phyloP scores from a whole-genome alignment of 1,140 invertebrate genomes.

The Diorhabda carinulata region DNA sequence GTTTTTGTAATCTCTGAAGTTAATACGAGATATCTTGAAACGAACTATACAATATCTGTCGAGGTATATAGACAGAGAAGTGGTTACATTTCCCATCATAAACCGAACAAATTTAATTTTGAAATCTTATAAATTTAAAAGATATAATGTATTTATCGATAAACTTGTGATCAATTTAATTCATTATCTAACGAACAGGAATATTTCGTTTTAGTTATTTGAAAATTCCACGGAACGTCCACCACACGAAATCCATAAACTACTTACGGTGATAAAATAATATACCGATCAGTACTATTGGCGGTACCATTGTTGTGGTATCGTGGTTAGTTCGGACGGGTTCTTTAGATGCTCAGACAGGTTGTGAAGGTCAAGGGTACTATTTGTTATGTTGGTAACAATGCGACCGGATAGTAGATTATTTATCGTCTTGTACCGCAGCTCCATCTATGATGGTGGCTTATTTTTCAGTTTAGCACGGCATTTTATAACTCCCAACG shows the following conservation, averaged over 20 bases:
- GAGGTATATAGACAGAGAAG: too few relatives aligned
- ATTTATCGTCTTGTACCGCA: conserved; percentile 20
- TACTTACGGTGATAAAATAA: conserved; percentile 20
- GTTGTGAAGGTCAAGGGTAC: conserved; percentile 32
- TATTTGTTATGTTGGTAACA: conserved; percentile 32
- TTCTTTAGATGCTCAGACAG: conserved; percentile 27
- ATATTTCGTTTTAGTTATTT: background rate
- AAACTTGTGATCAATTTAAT: too few relatives aligned
- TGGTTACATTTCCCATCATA: too few relatives aligned
- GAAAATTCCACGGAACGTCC: background rate
- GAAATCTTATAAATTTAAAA: too few relatives aligned
- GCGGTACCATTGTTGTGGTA: conserved; percentile 15
- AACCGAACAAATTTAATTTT: too few relatives aligned
- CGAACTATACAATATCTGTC: too few relatives aligned
- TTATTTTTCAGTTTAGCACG: too few relatives aligned
- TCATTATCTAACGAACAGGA: too few relatives aligned
- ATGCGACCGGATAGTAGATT: conserved; percentile 28
- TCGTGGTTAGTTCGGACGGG: conserved; percentile 15
- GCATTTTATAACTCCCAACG: too few relatives aligned
- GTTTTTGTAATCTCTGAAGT: too few relatives aligned
- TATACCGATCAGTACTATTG: conserved; percentile 15
- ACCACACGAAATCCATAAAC: conserved; percentile 9
- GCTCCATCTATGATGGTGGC: conserved; percentile 20
- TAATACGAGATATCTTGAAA: too few relatives aligned
- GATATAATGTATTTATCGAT: too few relatives aligned